A percentile compares a stretch with the other conserved stretches of the same genome.
Evolutionary conservation across 1,140 invertebrate species (phyloP).

Genomic region (Linepithema humile): DNA sequence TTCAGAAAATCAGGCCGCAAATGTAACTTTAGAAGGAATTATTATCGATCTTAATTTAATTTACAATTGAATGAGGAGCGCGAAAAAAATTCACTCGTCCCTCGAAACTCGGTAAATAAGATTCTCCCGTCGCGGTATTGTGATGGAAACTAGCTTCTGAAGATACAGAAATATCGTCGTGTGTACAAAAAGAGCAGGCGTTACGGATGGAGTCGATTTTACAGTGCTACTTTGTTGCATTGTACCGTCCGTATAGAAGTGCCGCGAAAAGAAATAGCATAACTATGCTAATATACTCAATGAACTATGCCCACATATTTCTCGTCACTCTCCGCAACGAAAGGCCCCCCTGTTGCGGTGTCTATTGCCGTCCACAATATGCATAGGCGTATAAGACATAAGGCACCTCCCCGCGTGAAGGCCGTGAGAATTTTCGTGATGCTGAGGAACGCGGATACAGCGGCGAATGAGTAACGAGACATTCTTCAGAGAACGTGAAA

Average conservation of each 20-base stretch:
- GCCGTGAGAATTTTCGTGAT: conserved; percentile 59
- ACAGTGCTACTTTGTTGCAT: conserved; percentile 24
- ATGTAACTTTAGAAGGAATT: not conserved
- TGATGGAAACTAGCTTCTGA: conserved; percentile 13
- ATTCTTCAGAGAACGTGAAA: conserved; percentile 35
- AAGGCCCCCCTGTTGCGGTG: conserved; percentile 53
- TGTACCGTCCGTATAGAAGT: conserved; percentile 20
- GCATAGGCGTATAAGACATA: conserved; percentile 25
- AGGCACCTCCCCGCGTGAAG: conserved; percentile 38
- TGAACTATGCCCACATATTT: conserved; percentile 40
- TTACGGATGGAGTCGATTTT: conserved; percentile 41
- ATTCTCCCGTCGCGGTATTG: conserved; percentile 36
- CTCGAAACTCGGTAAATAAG: not conserved
- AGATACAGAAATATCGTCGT: not conserved
- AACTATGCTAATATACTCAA: conserved; percentile 51
- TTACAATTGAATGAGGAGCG: not conserved
- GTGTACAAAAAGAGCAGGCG: not conserved
- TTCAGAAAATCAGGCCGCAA: conserved; percentile 23
- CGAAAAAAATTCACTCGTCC: not conserved
- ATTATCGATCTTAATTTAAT: conserved; percentile 26
- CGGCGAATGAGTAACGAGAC: conserved; percentile 37
- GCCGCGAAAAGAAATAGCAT: conserved; percentile 5
- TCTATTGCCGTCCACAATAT: conserved; percentile 48
- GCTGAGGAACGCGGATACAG: conserved; percentile 44
- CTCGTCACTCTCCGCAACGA: conserved; percentile 50